Evolutionary conservation across 2,888 invertebrate species (phyloP), one percentile per base, ranked within the genome.

Genomic region (Dione juno): DNA sequence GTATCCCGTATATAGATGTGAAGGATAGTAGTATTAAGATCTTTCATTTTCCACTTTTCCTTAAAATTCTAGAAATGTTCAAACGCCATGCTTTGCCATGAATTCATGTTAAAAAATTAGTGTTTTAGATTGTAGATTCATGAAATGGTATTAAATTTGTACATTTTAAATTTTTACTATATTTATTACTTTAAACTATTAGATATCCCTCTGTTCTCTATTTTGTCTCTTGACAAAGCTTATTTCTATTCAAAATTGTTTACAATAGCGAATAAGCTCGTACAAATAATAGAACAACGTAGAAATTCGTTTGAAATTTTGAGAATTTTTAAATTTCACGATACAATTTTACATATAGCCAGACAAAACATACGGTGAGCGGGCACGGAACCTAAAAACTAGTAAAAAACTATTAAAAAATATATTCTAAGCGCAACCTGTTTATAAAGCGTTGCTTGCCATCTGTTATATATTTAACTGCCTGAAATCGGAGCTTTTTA

Each of bases 311-410:
- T 40, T 57, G 37, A 19, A 57, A 57, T 11, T 16, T 13, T 54
- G 53, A 43, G 58, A 53, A 53, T 57, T 69, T 69, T 52, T 35
- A 59, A 43, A 65, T 66, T 66, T 50, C 52, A n/a, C 41, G 66
- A 67, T 69, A 48, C 59, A 65, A 67, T 74, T 74, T 70, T 53
- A 64, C 50, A 63, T 41, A 53, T 37, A 53, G 11, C 45, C 63
- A 67, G 65, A 43, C 67, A 54, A 71, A 66, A 65, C 74, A 75
- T 71, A 74, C 67, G 70, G 74, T 37, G 53, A 70, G 71, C 74
- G 75, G 58, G 40, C 63, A 66, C 40, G 45, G 50, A 58, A 65
- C 67, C 67, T 50, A 21, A 19, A 54, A 65, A 70, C 71, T 57
- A 69, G 28, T 37, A 41, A 57, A 54, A 54, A 54, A 37, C 37